Percentiles rank a stretch among this genome's conserved stretches.
Evolutionary conservation across 2,113 vertebrate genomes (phyloP).

Genomic region (Pelecanoides urinatrix): DNA sequence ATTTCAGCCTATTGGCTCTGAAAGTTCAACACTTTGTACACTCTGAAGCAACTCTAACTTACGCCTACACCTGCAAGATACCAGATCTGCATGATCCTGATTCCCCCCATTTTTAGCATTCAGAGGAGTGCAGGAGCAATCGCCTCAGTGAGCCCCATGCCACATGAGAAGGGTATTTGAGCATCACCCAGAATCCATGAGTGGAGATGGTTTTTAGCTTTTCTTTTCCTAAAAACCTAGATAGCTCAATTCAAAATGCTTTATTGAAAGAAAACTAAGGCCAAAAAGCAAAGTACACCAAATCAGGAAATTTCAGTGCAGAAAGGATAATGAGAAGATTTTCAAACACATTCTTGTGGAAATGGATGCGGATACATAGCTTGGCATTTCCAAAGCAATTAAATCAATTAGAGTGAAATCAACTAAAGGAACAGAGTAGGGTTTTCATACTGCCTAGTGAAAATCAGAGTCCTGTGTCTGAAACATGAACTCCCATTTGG

Average conservation of each 20-base stretch:
- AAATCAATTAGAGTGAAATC: background rate
- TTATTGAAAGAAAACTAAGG: background rate
- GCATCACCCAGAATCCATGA: background rate
- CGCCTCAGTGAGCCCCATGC: background rate
- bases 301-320: background rate
- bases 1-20: conserved; percentile 56
- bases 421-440: background rate
- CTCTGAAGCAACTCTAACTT: conserved; percentile 1
- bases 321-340: background rate
- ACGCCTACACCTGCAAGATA: background rate
- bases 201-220: background rate
- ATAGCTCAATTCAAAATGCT: background rate
- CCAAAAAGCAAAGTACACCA: background rate
- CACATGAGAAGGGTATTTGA: background rate
- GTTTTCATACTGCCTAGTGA: background rate
- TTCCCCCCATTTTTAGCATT: background rate
- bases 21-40: conserved; percentile 16
- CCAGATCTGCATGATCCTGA: background rate
- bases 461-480: background rate
- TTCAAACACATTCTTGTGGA: background rate
- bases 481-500: background rate
- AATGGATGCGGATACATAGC: background rate
- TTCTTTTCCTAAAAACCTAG: background rate
- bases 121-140: background rate
- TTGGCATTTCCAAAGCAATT: background rate